Conservation (phyloP, 2,113 vertebrate species). For the Epinephelus fuscoguttatus region DNA sequence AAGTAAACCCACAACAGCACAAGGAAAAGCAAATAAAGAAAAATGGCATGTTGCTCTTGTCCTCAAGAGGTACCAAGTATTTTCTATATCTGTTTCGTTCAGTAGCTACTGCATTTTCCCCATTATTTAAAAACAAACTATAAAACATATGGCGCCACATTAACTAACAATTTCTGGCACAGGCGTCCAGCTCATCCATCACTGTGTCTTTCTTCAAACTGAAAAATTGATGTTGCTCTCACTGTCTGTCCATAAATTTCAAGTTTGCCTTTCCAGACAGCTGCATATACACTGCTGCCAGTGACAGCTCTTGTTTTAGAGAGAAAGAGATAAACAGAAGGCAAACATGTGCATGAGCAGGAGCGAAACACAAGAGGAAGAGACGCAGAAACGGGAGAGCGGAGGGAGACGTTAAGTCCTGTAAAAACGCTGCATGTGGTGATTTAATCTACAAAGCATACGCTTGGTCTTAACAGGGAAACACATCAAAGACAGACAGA, state of each 20-base stretch:
- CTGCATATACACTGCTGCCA: background rate
- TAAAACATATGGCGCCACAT: background rate
- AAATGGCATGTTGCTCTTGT: background rate
- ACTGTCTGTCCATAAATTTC: conserved; percentile 27
- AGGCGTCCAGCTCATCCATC: background rate
- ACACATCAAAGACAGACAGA: conserved; percentile 61
- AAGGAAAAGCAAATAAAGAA: conserved; percentile 5
- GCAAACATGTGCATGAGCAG: conserved; percentile 13
- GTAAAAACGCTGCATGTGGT: conserved; percentile 61
- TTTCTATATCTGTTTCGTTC: background rate
- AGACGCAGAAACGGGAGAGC: conserved; percentile 22
- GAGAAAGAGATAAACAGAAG: conserved; percentile 26
- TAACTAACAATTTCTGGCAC: background rate
- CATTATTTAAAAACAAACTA: background rate
- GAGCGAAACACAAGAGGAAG: conserved; percentile 30
- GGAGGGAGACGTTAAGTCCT: conserved; percentile 28
- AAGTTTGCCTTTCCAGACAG: conserved; percentile 27
- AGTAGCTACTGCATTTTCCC: background rate
- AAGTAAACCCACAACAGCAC: conserved; percentile 18
- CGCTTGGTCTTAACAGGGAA: conserved; percentile 52
- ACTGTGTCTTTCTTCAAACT: background rate
- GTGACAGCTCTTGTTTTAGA: conserved; percentile 19
- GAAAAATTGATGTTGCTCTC: conserved; percentile 24
- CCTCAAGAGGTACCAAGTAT: background rate
- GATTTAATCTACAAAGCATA: conserved; percentile 75